phyloP scores from a whole-genome alignment of 2,888 invertebrate genomes.

The Drosophila imparisetae region DNA sequence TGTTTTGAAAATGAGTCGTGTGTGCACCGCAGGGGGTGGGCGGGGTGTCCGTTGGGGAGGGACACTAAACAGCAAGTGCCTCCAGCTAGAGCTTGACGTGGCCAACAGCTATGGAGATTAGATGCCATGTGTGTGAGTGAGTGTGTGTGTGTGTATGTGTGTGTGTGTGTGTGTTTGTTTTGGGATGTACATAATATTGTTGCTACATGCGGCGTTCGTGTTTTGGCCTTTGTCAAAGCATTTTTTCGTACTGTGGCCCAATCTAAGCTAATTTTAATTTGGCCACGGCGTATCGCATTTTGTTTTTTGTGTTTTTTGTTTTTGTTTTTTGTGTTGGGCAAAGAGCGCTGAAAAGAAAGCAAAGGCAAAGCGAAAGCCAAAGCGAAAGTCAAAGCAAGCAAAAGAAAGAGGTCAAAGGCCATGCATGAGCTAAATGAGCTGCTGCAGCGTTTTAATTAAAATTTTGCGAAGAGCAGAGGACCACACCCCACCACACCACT shows the following conservation, averaged over 20 bases:
- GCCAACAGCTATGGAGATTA: slow-evolving; percentile 8
- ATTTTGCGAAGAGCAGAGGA: slow-evolving; percentile 32
- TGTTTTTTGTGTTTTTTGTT: neutral
- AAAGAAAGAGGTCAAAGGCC: slow-evolving; percentile 51
- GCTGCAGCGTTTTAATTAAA: slow-evolving; percentile 68
- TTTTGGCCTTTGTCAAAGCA: slow-evolving; percentile 56
- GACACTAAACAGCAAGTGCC: neutral
- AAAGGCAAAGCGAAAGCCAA: slow-evolving; percentile 7
- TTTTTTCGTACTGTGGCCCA: slow-evolving; percentile 50
- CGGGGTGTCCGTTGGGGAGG: neutral
- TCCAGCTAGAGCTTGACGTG: neutral
- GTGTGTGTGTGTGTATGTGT: neutral
- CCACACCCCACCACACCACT: neutral
- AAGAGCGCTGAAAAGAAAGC: slow-evolving; percentile 25
- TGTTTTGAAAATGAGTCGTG: neutral
- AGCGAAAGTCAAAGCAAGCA: slow-evolving; percentile 53
- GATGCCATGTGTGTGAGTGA: slow-evolving; percentile 4
- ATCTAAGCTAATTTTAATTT: slow-evolving; percentile 76
- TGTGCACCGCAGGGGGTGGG: neutral
- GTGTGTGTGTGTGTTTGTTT: slow-evolving; percentile 6
- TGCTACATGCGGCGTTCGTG: slow-evolving; percentile 43
- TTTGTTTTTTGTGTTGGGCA: slow-evolving; percentile 2
- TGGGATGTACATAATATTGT: slow-evolving; percentile 36
- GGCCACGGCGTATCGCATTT: slow-evolving; percentile 49
- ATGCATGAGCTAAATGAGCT: slow-evolving; percentile 59